Conservation (phyloP, 2,888 invertebrate species). For the Amphipyra berbera region DNA sequence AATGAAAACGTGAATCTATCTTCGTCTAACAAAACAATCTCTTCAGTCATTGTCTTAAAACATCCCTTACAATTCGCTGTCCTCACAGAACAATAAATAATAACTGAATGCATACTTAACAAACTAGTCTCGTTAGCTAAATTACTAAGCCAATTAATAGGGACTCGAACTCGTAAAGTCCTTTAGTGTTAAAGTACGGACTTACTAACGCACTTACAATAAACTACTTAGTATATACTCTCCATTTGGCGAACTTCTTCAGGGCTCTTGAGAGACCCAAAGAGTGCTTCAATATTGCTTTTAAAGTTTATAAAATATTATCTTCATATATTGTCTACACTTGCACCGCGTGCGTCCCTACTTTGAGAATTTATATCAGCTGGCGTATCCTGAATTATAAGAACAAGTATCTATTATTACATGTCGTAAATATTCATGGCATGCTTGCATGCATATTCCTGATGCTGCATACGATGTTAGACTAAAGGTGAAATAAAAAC, state of each 20-base stretch:
- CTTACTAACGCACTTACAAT: conserved; percentile 60
- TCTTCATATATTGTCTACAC: conserved; percentile 80
- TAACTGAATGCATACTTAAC: conserved; percentile 51
- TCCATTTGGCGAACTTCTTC: conserved; percentile 66
- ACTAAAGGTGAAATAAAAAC: conserved; percentile 16
- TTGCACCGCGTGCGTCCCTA: conserved; percentile 68
- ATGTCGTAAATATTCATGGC: conserved; percentile 58
- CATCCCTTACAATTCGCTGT: conserved; percentile 9
- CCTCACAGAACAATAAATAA: conserved; percentile 50
- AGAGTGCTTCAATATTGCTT: conserved; percentile 77
- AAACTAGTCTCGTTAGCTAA: conserved; percentile 47
- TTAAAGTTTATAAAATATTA: conserved; percentile 81
- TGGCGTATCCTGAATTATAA: conserved; percentile 62
- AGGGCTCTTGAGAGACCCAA: conserved; percentile 61
- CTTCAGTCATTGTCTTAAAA: background rate
- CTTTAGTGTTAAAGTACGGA: conserved; percentile 31
- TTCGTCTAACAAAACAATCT: background rate
- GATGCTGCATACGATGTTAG: conserved; percentile 16
- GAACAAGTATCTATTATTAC: conserved; percentile 60
- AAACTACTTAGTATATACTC: conserved; percentile 60
- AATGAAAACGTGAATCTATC: background rate
- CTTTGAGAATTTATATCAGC: conserved; percentile 71
- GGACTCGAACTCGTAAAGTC: conserved; percentile 41
- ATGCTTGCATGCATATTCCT: conserved; percentile 27
- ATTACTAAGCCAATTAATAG: conserved; percentile 59